Conservation (phyloP, 2,888 invertebrate species). For the Nyleta sp. region DNA sequence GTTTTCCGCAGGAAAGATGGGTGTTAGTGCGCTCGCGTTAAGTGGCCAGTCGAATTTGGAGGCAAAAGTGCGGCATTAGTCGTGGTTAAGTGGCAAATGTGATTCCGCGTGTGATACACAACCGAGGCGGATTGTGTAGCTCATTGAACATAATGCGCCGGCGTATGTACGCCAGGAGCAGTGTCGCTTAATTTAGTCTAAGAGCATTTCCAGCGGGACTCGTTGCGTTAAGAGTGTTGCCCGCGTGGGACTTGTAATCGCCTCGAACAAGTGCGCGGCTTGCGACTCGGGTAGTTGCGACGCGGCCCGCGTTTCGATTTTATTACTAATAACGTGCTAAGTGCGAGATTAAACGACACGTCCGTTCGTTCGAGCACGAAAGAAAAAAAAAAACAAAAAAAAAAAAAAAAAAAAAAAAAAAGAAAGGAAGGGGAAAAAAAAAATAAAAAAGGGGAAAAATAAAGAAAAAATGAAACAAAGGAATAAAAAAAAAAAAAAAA, state of each 20-base stretch:
- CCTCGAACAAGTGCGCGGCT: conserved; percentile 71
- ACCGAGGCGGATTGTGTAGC: conserved; percentile 40
- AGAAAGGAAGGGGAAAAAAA: conserved; percentile 45
- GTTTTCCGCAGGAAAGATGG: too few relatives aligned
- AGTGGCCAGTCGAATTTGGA: not conserved
- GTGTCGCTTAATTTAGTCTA: conserved; percentile 68
- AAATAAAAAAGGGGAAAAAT: too few relatives aligned
- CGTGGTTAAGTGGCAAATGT: conserved; percentile 41
- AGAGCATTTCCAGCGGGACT: conserved; percentile 66
- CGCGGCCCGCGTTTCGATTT: conserved; percentile 36
- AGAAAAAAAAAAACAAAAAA: too few relatives aligned
- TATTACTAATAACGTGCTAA: conserved; percentile 50
- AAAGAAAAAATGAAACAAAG: too few relatives aligned
- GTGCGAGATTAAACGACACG: conserved; percentile 15
- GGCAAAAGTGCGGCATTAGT: not conserved
- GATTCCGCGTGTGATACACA: conserved; percentile 41
- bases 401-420: too few relatives aligned
- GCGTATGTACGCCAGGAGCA: conserved; percentile 49
- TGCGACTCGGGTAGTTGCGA: conserved; percentile 42
- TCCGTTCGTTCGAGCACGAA: not conserved
- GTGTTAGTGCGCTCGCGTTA: not conserved
- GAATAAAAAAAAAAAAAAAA: too few relatives aligned
- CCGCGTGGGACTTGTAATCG: conserved; percentile 74
- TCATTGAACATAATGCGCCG: conserved; percentile 54
- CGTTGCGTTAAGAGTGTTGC: conserved; percentile 66